A percentile compares a stretch with the other conserved stretches of the same genome.
These are phyloP conservation scores for Drosophila demipolita DNA, from an alignment of 2,888 invertebrate species.

Conservation along the genomic window DNA sequence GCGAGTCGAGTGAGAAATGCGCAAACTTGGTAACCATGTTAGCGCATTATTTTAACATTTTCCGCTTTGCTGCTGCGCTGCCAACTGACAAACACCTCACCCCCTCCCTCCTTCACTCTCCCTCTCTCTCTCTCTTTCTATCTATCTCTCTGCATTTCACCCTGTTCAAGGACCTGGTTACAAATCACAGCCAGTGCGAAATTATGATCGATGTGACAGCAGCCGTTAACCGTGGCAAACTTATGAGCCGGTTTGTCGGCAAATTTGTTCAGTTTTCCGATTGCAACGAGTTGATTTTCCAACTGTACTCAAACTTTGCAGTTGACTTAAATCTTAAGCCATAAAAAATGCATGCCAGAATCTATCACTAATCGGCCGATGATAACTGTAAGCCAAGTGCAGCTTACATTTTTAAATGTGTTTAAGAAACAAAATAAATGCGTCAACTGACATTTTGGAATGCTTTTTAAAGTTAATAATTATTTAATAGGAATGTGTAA, in stretches of 20 bases:
- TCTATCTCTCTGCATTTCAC: conserved; percentile 24
- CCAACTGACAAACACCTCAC: conserved; percentile 27
- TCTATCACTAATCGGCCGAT: not conserved
- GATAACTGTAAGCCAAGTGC: not conserved
- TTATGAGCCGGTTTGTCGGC: conserved; percentile 68
- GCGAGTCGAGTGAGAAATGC: conserved; percentile 79
- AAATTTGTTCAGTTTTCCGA: conserved; percentile 77
- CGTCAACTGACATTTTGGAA: accelerated
- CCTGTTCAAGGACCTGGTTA: conserved; percentile 72
- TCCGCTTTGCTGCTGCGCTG: conserved; percentile 66
- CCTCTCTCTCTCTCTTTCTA: conserved; percentile 14
- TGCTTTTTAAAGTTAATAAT: not conserved
- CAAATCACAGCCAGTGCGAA: conserved; percentile 73
- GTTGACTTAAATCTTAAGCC: not conserved
- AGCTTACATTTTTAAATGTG: not conserved
- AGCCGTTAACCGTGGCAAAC: conserved; percentile 47
- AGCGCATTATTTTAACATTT: conserved; percentile 80
- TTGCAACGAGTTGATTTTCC: conserved; percentile 53
- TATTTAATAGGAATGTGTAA: not conserved
- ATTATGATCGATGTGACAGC: conserved; percentile 77
- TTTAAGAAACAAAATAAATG: accelerated
- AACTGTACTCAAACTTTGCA: conserved; percentile 24
- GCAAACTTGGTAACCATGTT: conserved; percentile 82
- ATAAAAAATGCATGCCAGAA: not conserved
- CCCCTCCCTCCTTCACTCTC: conserved; percentile 4